phyloP scores from a whole-genome alignment of 1,140 invertebrate genomes.

The Tetramorium simillimum region DNA sequence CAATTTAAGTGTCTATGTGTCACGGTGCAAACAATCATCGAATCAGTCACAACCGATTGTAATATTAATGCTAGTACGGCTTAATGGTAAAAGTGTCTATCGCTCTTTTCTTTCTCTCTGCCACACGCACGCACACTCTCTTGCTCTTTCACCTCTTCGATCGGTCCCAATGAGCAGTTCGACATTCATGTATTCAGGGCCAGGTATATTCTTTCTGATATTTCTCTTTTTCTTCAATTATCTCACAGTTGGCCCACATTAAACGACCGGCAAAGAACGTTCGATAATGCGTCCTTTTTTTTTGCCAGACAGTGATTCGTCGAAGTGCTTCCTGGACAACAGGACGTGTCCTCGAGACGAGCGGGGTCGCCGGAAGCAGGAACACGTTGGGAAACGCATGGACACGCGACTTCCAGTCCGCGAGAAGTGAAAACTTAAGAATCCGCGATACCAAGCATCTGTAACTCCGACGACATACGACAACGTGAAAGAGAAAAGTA shows the following conservation, averaged over 20 bases:
- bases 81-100: constrained; percentile 76
- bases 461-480: neutral
- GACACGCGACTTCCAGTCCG: neutral
- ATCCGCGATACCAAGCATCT: neutral
- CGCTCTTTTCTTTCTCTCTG: constrained; percentile 47
- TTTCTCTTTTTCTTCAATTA: constrained; percentile 29
- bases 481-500: neutral
- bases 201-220: constrained; percentile 43
- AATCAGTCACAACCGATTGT: constrained; percentile 84
- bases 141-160: constrained; percentile 68
- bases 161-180: constrained; percentile 81
- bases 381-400: neutral
- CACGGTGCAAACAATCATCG: constrained; percentile 86
- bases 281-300: neutral
- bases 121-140: constrained; percentile 60
- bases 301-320: constrained; percentile 68
- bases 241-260: neutral
- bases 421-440: neutral
- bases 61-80: constrained; percentile 80
- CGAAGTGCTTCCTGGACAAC: constrained; percentile 82
- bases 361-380: constrained; percentile 53
- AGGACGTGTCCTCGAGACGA: constrained; percentile 72
- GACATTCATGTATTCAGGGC: constrained; percentile 76
- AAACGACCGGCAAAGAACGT: constrained; percentile 29
- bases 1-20: constrained; percentile 83